These are phyloP conservation scores for Nemotelus pantherinus DNA, from an alignment of 2,888 invertebrate species.

Conservation along the genomic window DNA sequence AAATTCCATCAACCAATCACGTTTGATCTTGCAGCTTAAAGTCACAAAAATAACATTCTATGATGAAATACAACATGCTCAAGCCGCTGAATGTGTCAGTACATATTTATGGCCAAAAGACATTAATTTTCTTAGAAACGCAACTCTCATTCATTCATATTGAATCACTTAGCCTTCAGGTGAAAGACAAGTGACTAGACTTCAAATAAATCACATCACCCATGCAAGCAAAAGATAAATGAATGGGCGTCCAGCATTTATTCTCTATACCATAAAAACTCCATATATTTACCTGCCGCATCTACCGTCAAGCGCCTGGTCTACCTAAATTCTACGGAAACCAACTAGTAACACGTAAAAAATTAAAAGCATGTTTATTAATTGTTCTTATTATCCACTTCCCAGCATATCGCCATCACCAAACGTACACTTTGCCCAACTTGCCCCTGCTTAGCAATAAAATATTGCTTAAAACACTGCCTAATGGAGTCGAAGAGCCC, in stretches of 20 bases:
- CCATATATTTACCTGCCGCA: neutral
- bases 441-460: constrained; percentile 35
- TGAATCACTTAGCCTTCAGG: too few relatives aligned
- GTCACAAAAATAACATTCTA: too few relatives aligned
- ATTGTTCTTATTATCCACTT: neutral
- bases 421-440: neutral
- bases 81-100: too few relatives aligned
- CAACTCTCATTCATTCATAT: too few relatives aligned
- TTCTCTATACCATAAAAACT: neutral
- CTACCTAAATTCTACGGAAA: neutral
- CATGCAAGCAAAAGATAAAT: too few relatives aligned
- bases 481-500: constrained; percentile 29
- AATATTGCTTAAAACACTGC: constrained; percentile 38
- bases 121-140: too few relatives aligned
- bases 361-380: constrained; percentile 18
- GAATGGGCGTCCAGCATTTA: neutral
- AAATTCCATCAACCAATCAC: too few relatives aligned
- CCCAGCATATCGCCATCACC: neutral
- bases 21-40: too few relatives aligned
- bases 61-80: too few relatives aligned
- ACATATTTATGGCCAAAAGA: too few relatives aligned
- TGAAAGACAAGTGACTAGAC: too few relatives aligned
- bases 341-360: neutral
- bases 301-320: neutral
- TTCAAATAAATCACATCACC: too few relatives aligned